Evolutionary conservation across 2,797 vertebrate genomes (phyloP).

Genomic region (Craterocephalus amniculus): DNA sequence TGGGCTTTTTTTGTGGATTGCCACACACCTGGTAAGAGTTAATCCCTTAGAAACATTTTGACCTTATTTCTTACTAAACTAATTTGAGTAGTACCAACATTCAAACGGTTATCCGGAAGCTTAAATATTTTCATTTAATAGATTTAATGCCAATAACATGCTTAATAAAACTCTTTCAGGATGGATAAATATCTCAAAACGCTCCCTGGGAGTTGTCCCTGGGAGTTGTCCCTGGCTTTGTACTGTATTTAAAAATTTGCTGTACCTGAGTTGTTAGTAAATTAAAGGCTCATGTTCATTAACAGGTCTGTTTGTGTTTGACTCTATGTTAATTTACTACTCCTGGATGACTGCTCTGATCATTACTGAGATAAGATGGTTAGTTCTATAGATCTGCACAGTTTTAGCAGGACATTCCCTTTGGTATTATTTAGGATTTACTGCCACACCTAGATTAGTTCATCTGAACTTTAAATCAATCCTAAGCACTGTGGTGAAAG

Average conservation of each 20-base stretch:
- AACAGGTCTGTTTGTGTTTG: too few relatives aligned
- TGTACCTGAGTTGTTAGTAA: neutral
- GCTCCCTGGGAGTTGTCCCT: too few relatives aligned
- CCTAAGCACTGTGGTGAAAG: neutral
- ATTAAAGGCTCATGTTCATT: too few relatives aligned
- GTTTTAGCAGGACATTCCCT: neutral
- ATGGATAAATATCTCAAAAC: neutral
- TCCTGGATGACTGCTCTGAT: neutral
- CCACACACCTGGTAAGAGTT: too few relatives aligned
- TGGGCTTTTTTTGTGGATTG: too few relatives aligned
- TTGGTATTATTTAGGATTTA: neutral
- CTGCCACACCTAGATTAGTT: neutral
- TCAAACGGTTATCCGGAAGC: neutral
- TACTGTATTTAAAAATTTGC: neutral
- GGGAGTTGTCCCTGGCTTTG: neutral
- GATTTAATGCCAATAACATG: neutral
- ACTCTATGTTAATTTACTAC: neutral
- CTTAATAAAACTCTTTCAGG: neutral
- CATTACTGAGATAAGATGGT: neutral
- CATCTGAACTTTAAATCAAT: neutral
- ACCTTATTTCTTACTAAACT: neutral
- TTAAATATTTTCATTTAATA: too few relatives aligned
- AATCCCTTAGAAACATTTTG: neutral
- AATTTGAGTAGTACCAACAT: neutral
- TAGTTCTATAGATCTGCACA: neutral